Conservation (phyloP, 2,888 invertebrate species). For the Orthosia incerta region DNA sequence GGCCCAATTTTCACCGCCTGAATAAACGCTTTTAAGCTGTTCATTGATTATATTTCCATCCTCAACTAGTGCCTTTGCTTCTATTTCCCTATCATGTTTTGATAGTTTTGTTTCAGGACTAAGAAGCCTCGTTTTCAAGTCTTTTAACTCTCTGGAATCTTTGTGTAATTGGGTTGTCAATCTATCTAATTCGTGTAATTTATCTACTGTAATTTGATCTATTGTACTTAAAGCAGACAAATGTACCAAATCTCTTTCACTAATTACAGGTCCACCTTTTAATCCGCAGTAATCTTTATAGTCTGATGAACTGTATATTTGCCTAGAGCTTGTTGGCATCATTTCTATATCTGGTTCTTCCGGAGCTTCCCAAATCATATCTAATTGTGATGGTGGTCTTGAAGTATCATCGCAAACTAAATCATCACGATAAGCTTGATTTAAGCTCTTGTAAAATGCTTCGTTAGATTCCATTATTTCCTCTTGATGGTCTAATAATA, state of each 20-base stretch:
- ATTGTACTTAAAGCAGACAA: conserved; percentile 94
- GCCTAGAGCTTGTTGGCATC: conserved; percentile 89
- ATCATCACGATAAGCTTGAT: conserved; percentile 96
- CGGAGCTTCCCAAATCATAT: conserved; percentile 96
- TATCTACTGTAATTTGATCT: conserved; percentile 95
- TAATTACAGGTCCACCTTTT: conserved; percentile 93
- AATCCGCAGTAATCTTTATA: conserved; percentile 94
- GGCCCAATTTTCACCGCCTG: conserved; percentile 93
- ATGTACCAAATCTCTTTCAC: conserved; percentile 95
- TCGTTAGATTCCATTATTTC: conserved; percentile 94
- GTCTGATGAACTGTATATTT: conserved; percentile 94
- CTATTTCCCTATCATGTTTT: conserved; percentile 90
- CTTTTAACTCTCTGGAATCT: conserved; percentile 95
- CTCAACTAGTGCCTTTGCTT: conserved; percentile 91
- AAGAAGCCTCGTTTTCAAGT: conserved; percentile 93
- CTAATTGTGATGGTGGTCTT: conserved; percentile 93
- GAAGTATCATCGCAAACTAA: conserved; percentile 92
- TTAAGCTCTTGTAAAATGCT: conserved; percentile 96
- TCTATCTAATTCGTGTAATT: conserved; percentile 95
- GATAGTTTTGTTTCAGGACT: conserved; percentile 91
- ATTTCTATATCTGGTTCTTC: conserved; percentile 93
- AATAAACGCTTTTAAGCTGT: conserved; percentile 93
- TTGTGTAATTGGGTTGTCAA: conserved; percentile 94
- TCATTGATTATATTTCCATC: conserved; percentile 93
- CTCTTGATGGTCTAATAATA: conserved; percentile 84